phyloP scores from a whole-genome alignment of 2,888 invertebrate species.

The Sclerodermus sp. region DNA sequence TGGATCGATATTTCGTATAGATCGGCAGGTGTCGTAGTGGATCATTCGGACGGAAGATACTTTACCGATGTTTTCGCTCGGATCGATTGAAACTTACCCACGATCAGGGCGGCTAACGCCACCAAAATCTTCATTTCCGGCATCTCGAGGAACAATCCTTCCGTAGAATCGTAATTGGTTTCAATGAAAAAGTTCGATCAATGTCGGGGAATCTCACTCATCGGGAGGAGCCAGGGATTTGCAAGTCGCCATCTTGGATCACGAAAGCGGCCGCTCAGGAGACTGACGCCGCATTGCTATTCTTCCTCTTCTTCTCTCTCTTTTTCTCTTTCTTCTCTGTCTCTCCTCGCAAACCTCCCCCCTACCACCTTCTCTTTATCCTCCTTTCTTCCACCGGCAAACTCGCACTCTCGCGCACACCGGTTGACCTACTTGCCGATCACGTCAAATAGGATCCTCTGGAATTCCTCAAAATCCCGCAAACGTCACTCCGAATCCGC shows the following conservation, averaged over 20 bases:
- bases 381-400: slow-evolving; percentile 22
- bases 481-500: neutral
- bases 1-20: too few species aligned
- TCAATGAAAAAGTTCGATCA: slow-evolving; percentile 1
- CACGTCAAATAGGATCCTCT: slow-evolving; percentile 24
- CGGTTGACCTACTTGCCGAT: slow-evolving; percentile 35
- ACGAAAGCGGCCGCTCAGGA: slow-evolving; percentile 16
- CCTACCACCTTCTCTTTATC: slow-evolving; percentile 6
- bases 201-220: neutral
- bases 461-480: too few species aligned
- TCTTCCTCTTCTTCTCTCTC: slow-evolving; percentile 8
- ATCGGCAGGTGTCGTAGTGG: too few species aligned
- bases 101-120: slow-evolving; percentile 22
- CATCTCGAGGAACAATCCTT: neutral
- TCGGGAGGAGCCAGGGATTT: slow-evolving; percentile 14
- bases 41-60: too few species aligned
- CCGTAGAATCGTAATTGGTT: too few species aligned
- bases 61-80: too few species aligned
- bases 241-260: slow-evolving; percentile 39
- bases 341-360: slow-evolving; percentile 5
- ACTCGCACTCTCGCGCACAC: slow-evolving; percentile 34
- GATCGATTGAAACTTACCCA: slow-evolving; percentile 22
- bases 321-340: slow-evolving; percentile 8
- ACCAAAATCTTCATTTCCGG: slow-evolving; percentile 21
- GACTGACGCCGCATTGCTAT: slow-evolving; percentile 14